Percentiles rank a stretch among this genome's conserved stretches.
These are phyloP conservation scores for Pardosa pseudoannulata DNA, from an alignment of 2,888 invertebrate species.

Conservation along the genomic window DNA sequence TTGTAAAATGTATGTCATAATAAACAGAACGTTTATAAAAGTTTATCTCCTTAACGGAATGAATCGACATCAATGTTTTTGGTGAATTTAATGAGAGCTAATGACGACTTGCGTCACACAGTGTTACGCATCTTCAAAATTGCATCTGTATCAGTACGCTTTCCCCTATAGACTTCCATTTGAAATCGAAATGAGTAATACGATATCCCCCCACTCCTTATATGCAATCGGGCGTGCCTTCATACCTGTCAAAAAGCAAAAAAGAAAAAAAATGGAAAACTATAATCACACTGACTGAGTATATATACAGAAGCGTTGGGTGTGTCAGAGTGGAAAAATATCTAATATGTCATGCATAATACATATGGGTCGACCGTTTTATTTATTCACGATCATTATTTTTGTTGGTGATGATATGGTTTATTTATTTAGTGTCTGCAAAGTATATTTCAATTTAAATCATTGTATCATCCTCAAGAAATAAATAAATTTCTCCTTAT, in stretches of 20 bases:
- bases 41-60: too few species aligned
- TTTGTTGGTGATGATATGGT: background rate
- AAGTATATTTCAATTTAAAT: too few species aligned
- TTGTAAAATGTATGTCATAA: too few species aligned
- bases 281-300: background rate
- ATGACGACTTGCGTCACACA: too few species aligned
- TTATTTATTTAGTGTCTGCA: too few species aligned
- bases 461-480: too few species aligned
- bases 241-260: conserved; percentile 42
- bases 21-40: too few species aligned
- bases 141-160: too few species aligned
- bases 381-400: background rate
- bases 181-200: background rate
- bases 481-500: too few species aligned
- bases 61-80: too few species aligned
- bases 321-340: conserved; percentile 1
- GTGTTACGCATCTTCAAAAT: background rate
- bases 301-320: conserved; percentile 5
- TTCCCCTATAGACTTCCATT: background rate
- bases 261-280: background rate
- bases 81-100: too few species aligned
- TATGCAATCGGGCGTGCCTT: conserved; percentile 41
- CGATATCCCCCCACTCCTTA: background rate
- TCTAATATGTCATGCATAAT: background rate
- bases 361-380: background rate